Conservation (phyloP, 1,140 invertebrate species). For the Homalodisca vitripennis region DNA sequence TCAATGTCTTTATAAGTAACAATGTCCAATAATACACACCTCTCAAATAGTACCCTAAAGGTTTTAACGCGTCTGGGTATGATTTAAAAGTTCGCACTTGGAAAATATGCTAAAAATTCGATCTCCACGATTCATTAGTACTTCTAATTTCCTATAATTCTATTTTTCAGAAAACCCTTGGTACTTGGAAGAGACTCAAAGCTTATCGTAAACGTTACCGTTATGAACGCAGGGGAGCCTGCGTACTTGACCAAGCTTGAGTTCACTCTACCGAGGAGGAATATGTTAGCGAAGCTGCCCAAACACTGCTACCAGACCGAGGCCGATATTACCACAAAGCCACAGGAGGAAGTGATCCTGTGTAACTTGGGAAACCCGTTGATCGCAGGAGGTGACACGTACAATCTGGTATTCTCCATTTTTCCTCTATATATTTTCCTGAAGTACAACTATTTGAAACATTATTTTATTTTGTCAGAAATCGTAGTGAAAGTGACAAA, state of each 20-base stretch:
- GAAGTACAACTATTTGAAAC: too few species aligned
- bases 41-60: not conserved
- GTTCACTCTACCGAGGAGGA: not conserved
- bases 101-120: too few species aligned
- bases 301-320: not conserved
- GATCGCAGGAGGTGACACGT: too few species aligned
- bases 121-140: not conserved
- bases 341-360: not conserved
- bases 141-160: not conserved
- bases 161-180: not conserved
- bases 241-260: not conserved
- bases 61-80: not conserved
- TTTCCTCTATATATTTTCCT: too few species aligned
- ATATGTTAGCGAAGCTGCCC: not conserved
- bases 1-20: not conserved
- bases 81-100: too few species aligned
- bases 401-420: too few species aligned
- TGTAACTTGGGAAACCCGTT: conserved; percentile 2
- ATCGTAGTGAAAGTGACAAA: too few species aligned
- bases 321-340: not conserved
- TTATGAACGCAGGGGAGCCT: not conserved
- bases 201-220: not conserved
- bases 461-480: too few species aligned
- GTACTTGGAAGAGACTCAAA: not conserved
- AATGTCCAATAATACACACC: not conserved